Evolutionary conservation across 2,888 invertebrate species (phyloP).

Genomic region (Ectemnius continuus): DNA sequence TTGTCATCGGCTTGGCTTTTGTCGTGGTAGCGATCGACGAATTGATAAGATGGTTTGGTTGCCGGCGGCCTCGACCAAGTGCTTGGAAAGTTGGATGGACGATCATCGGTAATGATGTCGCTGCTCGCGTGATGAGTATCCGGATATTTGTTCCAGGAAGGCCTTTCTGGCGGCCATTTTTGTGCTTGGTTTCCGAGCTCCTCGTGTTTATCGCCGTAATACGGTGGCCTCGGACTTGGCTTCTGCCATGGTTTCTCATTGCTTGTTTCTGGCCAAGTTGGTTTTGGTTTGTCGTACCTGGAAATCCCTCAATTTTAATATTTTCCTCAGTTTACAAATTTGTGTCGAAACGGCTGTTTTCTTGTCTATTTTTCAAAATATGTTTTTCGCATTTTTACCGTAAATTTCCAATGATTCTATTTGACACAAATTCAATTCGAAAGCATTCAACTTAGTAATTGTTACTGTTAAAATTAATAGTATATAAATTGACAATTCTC

Average conservation of each 20-base stretch:
- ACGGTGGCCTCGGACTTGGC: slow-evolving; percentile 58
- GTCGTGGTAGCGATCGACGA: slow-evolving; percentile 57
- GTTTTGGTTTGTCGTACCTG: slow-evolving; percentile 73
- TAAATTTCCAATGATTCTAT: too few species aligned
- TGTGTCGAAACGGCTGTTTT: too few species aligned
- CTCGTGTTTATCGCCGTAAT: slow-evolving; percentile 66
- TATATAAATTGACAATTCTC: not conserved
- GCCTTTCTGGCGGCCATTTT: slow-evolving; percentile 77
- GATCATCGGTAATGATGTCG: slow-evolving; percentile 81
- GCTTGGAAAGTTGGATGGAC: slow-evolving; percentile 80
- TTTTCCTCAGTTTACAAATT: too few species aligned
- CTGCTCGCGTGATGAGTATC: slow-evolving; percentile 70
- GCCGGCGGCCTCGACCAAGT: slow-evolving; percentile 68
- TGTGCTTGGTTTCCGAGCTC: slow-evolving; percentile 68
- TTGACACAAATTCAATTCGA: too few species aligned
- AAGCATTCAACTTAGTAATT: not conserved
- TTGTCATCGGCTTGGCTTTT: slow-evolving; percentile 59
- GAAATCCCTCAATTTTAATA: not conserved
- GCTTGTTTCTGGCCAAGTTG: slow-evolving; percentile 64
- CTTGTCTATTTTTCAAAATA: too few species aligned
- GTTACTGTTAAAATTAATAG: not conserved
- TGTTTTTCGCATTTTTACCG: not conserved
- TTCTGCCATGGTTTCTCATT: slow-evolving; percentile 66
- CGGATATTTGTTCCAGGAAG: slow-evolving; percentile 75
- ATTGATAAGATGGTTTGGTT: slow-evolving; percentile 60